phyloP scores from a whole-genome alignment of 2,888 invertebrate species.

The Cheilosia pagana region DNA sequence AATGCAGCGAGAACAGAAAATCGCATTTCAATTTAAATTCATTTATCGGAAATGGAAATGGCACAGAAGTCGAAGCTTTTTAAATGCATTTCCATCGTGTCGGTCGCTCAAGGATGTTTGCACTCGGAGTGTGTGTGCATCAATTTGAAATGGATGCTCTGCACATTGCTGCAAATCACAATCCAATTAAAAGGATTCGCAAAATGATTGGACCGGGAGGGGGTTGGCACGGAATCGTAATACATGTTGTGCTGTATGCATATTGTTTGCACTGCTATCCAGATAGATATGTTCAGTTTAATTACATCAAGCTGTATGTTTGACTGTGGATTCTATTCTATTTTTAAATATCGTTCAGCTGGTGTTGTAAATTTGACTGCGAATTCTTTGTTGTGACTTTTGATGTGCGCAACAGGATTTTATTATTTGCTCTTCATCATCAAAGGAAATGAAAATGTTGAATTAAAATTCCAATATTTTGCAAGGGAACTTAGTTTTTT shows the following conservation, averaged over 20 bases:
- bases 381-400: slow-evolving; percentile 42
- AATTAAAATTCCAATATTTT: slow-evolving; percentile 40
- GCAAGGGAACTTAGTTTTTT: not conserved
- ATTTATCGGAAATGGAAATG: slow-evolving; percentile 60
- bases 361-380: slow-evolving; percentile 30
- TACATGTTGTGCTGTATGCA: slow-evolving; percentile 3
- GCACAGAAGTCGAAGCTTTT: slow-evolving; percentile 46
- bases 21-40: slow-evolving; percentile 34
- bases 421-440: not conserved
- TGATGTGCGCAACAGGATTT: slow-evolving; percentile 25
- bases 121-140: not conserved
- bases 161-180: slow-evolving; percentile 28
- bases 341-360: slow-evolving; percentile 34
- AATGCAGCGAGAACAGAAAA: slow-evolving; percentile 18
- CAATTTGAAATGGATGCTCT: not conserved
- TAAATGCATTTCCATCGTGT: slow-evolving; percentile 55
- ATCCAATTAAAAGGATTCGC: slow-evolving; percentile 62
- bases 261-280: slow-evolving; percentile 1
- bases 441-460: slow-evolving; percentile 12
- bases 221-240: slow-evolving; percentile 33
- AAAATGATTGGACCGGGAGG: slow-evolving; percentile 16
- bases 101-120: slow-evolving; percentile 37
- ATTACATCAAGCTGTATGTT: slow-evolving; percentile 10
- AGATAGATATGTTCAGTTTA: slow-evolving; percentile 35
- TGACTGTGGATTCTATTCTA: slow-evolving; percentile 36